Base-by-base conservation (phyloP, 2,797 vertebrate genomes). In the Cryptoprocta ferox region DNA sequence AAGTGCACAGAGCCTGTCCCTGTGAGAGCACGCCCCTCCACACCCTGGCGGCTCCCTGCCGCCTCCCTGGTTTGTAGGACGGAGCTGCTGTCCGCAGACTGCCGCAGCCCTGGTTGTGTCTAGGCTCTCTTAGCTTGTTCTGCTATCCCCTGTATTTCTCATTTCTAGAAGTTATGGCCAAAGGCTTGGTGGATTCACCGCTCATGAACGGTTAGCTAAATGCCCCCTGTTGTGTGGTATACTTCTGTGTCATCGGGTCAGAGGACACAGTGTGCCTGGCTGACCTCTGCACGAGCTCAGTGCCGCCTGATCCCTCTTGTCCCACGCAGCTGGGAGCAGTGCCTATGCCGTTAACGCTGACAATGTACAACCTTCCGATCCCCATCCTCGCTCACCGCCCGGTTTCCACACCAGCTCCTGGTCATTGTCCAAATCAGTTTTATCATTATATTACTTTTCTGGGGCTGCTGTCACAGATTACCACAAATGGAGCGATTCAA, bases 271-370 rank as follows among this genome's bases (percentile, higher is more conserved):
- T 7, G 26, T 16, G 26, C 15, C 71, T 75, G 71, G 42, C 8
- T 65, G 63, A 15, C 30, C 30, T 30, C 28, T 71, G 28, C 2
- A 0, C 16, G 8, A 10, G 42, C 30, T 63, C 28, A 15, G 63
- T 15, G 63, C 63, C 16, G 63, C 14, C 61, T 3, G 63, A 7
- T 15, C 30, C 13, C 63, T 32, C 5, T 15, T 15, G 63, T 75
- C 42, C 71, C 15, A 2, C 0, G 26, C 3, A 4, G 28, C 28
- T 10, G 4, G 5, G 1, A 45, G 42, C 8, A 0, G 6, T 1
- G 39, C 2, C 13, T 9, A 18, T 7, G 14, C 1, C 45, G 19
- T 59, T 6, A 59, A 3, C 21, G 12, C 6, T 13, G 35, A 12
- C 10, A 1, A 3, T 0, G 5, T 6, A 0, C 56, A 5, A 24